Conservation (phyloP, 2,888 invertebrate species). For the Dasypolia templi region DNA sequence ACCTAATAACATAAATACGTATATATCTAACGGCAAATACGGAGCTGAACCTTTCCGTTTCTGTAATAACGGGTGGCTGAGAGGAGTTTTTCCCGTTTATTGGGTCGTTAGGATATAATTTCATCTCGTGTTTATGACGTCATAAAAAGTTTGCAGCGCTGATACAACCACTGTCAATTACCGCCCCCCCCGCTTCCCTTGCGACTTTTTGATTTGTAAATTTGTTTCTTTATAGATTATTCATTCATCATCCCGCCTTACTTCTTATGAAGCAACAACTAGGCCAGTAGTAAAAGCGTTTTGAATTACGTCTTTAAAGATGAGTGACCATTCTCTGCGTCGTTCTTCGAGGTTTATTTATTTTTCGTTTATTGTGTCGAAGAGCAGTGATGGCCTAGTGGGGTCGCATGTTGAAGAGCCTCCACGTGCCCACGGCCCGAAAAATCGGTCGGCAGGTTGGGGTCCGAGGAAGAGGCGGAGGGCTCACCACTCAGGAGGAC, state of each 20-base stretch:
- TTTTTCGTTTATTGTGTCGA: background rate
- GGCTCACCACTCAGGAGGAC: too few relatives aligned
- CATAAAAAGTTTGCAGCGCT: slow-evolving; percentile 87
- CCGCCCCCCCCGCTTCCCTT: slow-evolving; percentile 69
- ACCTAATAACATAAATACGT: slow-evolving; percentile 77
- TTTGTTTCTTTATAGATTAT: slow-evolving; percentile 70
- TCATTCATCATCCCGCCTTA: slow-evolving; percentile 60
- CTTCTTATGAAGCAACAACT: slow-evolving; percentile 57
- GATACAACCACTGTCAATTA: slow-evolving; percentile 87
- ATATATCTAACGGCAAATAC: slow-evolving; percentile 75
- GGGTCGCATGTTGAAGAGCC: too few relatives aligned
- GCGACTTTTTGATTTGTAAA: slow-evolving; percentile 73
- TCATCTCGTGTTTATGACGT: slow-evolving; percentile 89
- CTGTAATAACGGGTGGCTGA: slow-evolving; percentile 83
- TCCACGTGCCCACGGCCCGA: too few relatives aligned
- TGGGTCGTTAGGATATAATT: slow-evolving; percentile 89
- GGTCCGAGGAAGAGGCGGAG: too few relatives aligned
- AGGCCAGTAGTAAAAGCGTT: slow-evolving; percentile 52
- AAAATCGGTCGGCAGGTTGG: too few relatives aligned
- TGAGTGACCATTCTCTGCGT: slow-evolving; percentile 37
- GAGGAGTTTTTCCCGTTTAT: slow-evolving; percentile 88
- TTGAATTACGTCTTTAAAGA: slow-evolving; percentile 58
- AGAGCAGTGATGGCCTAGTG: background rate
- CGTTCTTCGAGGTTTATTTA: slow-evolving; percentile 16
- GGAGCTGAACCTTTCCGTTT: slow-evolving; percentile 80